Conservation (phyloP, 2,113 vertebrate species). For the Gasterosteus aculeatus region DNA sequence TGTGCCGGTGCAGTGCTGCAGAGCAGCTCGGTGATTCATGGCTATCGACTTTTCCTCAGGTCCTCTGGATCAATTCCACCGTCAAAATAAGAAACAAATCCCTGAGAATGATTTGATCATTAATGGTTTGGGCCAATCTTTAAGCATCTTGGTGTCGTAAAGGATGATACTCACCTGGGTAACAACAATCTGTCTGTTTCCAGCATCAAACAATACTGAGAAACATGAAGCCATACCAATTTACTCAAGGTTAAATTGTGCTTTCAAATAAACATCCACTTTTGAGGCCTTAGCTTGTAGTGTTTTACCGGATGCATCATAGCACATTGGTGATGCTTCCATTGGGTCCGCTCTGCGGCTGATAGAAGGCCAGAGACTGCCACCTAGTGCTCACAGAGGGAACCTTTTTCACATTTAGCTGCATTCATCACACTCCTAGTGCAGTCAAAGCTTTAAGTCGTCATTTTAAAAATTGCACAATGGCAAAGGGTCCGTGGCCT, state of each 20-base stretch:
- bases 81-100: background rate
- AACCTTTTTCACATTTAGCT: slow-evolving; percentile 5
- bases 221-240: background rate
- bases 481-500: background rate
- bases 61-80: background rate
- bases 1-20: background rate
- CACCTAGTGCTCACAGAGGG: slow-evolving; percentile 66
- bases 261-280: background rate
- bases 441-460: background rate
- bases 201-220: background rate
- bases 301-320: background rate
- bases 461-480: background rate
- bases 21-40: background rate
- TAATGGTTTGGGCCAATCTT: background rate
- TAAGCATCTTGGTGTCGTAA: background rate
- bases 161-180: background rate
- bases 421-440: slow-evolving; percentile 13
- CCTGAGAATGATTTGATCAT: background rate
- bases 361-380: slow-evolving; percentile 62
- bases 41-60: slow-evolving; percentile 14
- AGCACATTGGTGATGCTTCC: background rate
- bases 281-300: background rate
- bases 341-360: background rate
- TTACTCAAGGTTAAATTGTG: background rate
- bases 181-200: background rate